phyloP scores from a whole-genome alignment of 2,797 vertebrate species.

The Heliangelus exortis region DNA sequence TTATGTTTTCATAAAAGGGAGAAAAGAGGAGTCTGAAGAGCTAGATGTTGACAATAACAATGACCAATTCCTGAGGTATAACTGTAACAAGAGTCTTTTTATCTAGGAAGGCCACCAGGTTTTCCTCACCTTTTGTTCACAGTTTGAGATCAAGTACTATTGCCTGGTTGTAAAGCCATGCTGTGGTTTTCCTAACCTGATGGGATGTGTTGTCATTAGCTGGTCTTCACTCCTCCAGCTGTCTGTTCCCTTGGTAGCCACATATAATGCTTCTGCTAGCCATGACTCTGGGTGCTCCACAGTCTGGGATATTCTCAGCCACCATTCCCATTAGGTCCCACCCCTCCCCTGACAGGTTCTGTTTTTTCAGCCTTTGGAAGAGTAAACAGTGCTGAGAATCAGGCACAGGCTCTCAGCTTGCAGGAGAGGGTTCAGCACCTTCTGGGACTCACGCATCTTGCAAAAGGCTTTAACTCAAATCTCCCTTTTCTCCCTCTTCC shows the following conservation, averaged over 20 bases:
- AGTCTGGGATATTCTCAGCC: neutral
- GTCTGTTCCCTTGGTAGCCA: neutral
- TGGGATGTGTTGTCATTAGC: neutral
- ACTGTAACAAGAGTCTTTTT: neutral
- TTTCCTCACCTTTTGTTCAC: neutral
- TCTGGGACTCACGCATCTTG: fast-evolving
- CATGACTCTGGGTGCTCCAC: neutral
- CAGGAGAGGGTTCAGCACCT: neutral
- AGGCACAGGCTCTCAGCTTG: neutral
- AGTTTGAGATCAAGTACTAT: neutral
- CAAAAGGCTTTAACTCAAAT: neutral
- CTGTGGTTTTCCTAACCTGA: neutral
- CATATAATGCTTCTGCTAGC: neutral
- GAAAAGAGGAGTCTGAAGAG: neutral
- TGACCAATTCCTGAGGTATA: neutral
- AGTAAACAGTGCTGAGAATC: neutral
- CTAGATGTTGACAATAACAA: neutral
- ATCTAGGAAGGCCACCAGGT: neutral
- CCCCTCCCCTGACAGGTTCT: neutral
- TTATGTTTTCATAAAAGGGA: neutral
- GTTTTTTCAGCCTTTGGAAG: neutral
- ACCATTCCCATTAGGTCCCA: neutral
- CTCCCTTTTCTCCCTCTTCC: too few relatives aligned
- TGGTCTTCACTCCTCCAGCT: neutral
- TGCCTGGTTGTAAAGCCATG: fast-evolving